These are phyloP conservation scores for Oceanodroma tethys DNA, from an alignment of 2,113 vertebrate species.

Conservation along the genomic window DNA sequence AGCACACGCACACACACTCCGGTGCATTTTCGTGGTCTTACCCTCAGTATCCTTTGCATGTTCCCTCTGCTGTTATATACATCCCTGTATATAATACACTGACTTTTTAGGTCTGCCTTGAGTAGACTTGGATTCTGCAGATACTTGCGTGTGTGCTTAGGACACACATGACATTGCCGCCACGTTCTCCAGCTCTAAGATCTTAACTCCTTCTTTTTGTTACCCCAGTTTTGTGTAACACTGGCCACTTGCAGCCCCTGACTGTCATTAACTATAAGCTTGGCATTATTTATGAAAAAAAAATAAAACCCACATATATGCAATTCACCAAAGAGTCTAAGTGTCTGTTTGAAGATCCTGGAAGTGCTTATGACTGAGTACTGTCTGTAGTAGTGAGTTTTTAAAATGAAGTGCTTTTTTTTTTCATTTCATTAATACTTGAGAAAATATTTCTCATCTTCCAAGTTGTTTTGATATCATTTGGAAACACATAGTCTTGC, in stretches of 20 bases:
- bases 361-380: not conserved
- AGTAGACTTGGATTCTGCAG: not conserved
- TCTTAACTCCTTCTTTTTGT: not conserved
- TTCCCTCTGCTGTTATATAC: not conserved
- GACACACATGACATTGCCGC: rapidly evolving
- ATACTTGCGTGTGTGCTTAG: too few species aligned
- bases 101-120: not conserved
- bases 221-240: not conserved
- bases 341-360: not conserved
- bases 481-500: not conserved
- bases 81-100: too few species aligned
- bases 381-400: not conserved
- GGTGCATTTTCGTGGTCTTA: not conserved
- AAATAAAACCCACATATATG: rapidly evolving
- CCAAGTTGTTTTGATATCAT: not conserved
- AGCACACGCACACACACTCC: too few species aligned
- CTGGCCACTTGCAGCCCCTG: not conserved
- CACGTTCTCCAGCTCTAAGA: not conserved
- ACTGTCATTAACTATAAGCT: not conserved
- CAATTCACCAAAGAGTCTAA: not conserved
- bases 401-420: rapidly evolving
- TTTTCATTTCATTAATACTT: not conserved
- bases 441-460: not conserved
- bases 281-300: not conserved
- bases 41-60: not conserved